Percentiles rank a stretch among this genome's conserved stretches.
These are phyloP conservation scores for Patella pellucida DNA, from an alignment of 2,888 invertebrate species.

Conservation along the genomic window DNA sequence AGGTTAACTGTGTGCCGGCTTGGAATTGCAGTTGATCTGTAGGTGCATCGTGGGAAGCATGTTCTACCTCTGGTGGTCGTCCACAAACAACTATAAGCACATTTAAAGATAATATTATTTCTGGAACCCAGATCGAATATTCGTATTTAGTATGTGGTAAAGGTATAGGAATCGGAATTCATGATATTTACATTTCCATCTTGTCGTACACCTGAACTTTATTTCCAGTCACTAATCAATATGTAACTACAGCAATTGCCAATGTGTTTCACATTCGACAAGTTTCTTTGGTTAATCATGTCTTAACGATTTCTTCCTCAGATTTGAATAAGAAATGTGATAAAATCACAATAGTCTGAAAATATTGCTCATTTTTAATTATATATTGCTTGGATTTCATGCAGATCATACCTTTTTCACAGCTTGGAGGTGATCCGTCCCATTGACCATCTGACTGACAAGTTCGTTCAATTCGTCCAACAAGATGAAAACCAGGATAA, in stretches of 20 bases:
- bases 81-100: constrained; percentile 69
- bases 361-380: too few species aligned
- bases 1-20: constrained; percentile 89
- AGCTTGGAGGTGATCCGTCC: constrained; percentile 54
- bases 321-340: too few species aligned
- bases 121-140: neutral
- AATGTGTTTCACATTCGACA: too few species aligned
- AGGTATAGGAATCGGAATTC: neutral
- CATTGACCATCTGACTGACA: constrained; percentile 48
- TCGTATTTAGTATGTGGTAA: too few species aligned
- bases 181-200: neutral
- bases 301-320: too few species aligned
- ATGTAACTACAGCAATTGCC: too few species aligned
- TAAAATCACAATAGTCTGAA: too few species aligned
- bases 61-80: constrained; percentile 71
- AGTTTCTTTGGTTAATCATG: too few species aligned
- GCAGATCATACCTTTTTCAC: constrained; percentile 45
- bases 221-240: too few species aligned
- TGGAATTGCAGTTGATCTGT: constrained; percentile 90
- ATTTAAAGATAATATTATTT: too few species aligned
- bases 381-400: too few species aligned
- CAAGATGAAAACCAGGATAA: constrained; percentile 46
- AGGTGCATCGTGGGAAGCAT: constrained; percentile 81
- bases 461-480: constrained; percentile 43
- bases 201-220: too few species aligned